Base-by-base conservation (phyloP, 2,113 vertebrate genomes). In the Campylorhamphus procurvoides region DNA sequence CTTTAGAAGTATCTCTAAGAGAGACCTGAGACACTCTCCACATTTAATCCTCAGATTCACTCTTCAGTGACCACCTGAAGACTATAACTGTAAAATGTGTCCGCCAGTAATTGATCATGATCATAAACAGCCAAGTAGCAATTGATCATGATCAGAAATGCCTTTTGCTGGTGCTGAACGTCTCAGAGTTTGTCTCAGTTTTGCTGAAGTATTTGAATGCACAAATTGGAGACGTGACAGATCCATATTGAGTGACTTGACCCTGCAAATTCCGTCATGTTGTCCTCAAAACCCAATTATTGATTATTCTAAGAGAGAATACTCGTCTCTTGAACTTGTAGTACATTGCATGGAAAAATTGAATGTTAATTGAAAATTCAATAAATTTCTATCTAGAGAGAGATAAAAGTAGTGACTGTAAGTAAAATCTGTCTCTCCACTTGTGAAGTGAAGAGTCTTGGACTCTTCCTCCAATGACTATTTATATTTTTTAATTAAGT, bases 271-370 rank as follows among this genome's bases (percentile, higher is more conserved):
- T 85, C 71, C 0, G 0, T 87, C 71, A 47, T 18, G n/a, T 72
- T 89, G 66, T 91, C 85, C 44, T 96, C 55, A 75, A 89, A 94
- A 63, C 66, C 49, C 55, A 39, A 1, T 84, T 96, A 87, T 89
- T 75, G 73, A 71, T 86, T 90, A 91, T 67, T 87, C 64, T 75
- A 55, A 60, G 64, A 74, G 33, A 67, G 6, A 66, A 87, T 64
- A 53, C n/a, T 79, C 0, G 0, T 64, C 28, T 87, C 60, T 49
- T 83, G 37, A 89, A 56, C 55, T 76, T 8, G 0, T 20, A 84
- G 49, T 24, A 35, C 23, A 27, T 27, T 73, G 17, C 9, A 62
- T 17, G 17, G 35, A 40, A 82, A 89, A 93, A 60, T 5, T 5
- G 0, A 55, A 42, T 78, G 75, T 90, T 91, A 90, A 69, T 67